Evolutionary conservation across 2,888 invertebrate genomes (phyloP).

Genomic region (Drosophila tanythrix): DNA sequence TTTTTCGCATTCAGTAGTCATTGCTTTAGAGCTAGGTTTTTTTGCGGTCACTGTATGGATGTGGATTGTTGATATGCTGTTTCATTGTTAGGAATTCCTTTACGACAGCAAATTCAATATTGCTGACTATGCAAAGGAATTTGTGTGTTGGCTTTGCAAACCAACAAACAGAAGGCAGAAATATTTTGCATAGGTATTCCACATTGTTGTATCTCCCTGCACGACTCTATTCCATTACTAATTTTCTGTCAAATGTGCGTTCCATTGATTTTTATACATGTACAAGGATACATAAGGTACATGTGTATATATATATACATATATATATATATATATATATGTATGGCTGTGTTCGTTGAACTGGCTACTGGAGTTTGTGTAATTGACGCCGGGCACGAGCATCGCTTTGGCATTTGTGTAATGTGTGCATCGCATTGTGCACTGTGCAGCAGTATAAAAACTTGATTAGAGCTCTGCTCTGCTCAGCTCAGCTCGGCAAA

Average conservation of each 20-base stretch:
- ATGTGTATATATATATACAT: background rate
- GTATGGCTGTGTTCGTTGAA: background rate
- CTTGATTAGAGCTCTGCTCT: constrained; percentile 41
- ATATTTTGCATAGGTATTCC: constrained; percentile 2
- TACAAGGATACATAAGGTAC: background rate
- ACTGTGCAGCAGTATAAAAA: constrained; percentile 48
- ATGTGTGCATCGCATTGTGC: constrained; percentile 10
- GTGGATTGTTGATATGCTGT: background rate
- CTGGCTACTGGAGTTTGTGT: constrained; percentile 12
- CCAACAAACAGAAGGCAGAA: background rate
- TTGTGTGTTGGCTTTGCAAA: background rate
- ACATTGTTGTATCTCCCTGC: background rate
- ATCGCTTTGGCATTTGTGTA: constrained; percentile 21
- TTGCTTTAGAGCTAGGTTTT: background rate
- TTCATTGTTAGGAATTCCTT: background rate
- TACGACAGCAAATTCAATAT: background rate
- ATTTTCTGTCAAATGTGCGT: constrained; percentile 22
- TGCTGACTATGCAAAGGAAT: background rate
- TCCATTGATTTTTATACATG: constrained; percentile 33
- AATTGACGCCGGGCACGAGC: constrained; percentile 39
- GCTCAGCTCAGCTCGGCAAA: background rate
- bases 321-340: background rate
- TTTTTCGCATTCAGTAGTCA: background rate
- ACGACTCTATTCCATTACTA: constrained; percentile 17
- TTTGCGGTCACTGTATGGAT: background rate